Percentiles rank a stretch among this genome's conserved stretches.
These are phyloP conservation scores for Eutrigla gurnardus DNA, from an alignment of 2,797 vertebrate genomes.

Conservation along the genomic window DNA sequence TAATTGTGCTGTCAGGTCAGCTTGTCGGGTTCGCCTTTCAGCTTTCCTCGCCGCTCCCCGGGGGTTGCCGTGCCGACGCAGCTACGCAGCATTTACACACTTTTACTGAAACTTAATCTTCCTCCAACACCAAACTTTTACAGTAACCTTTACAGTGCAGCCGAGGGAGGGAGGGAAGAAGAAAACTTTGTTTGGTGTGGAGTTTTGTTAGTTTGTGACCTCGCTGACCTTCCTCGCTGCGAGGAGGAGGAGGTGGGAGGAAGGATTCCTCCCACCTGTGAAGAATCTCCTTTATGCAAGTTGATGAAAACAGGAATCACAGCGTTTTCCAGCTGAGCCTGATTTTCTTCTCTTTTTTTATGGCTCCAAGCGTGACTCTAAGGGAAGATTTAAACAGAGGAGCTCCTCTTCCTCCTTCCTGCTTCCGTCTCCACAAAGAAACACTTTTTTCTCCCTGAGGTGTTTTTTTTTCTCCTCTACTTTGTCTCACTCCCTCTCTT, in stretches of 20 bases:
- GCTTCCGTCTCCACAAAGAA: conserved; percentile 16
- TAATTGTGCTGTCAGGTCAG: conserved; percentile 72
- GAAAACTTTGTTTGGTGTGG: not conserved
- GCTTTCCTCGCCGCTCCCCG: conserved; percentile 33
- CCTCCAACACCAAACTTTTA: conserved; percentile 36
- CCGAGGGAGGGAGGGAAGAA: not conserved
- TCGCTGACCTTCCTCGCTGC: conserved; percentile 15
- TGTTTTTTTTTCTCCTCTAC: conserved; percentile 1
- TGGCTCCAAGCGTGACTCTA: conserved; percentile 28
- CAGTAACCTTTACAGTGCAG: conserved; percentile 43
- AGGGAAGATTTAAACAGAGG: conserved; percentile 35
- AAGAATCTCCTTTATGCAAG: conserved; percentile 11
- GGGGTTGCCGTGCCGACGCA: conserved; percentile 9
- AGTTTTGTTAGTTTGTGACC: conserved; percentile 28
- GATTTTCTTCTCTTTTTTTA: not conserved
- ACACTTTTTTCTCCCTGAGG: conserved; percentile 18
- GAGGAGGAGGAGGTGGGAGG: not conserved
- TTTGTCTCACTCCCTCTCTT: not conserved
- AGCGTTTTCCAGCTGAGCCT: not conserved
- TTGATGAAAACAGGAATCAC: conserved; percentile 17
- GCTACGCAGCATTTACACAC: conserved; percentile 27
- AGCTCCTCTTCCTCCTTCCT: conserved; percentile 37
- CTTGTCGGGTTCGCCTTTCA: conserved; percentile 25
- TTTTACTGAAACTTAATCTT: conserved; percentile 49
- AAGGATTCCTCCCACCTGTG: conserved; percentile 13